Base-by-base conservation (phyloP, 2,113 vertebrate genomes). In the Ictalurus furcatus region DNA sequence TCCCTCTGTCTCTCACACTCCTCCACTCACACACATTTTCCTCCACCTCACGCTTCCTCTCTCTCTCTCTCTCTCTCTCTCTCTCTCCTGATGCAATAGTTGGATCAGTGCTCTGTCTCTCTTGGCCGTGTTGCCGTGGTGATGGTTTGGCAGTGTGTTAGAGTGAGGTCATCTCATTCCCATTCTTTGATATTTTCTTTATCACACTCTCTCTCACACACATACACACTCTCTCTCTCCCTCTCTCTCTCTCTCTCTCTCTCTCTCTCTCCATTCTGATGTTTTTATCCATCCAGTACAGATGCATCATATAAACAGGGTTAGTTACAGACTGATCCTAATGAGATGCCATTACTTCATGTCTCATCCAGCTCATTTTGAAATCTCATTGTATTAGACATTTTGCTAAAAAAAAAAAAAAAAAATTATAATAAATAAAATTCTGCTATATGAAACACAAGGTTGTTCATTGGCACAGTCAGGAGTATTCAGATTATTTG, bases 61-160 rank as follows among this genome's bases (percentile, higher is more conserved):
- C 28, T 74, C 59, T 19, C 84, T n/a, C 40, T 37, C 74, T 73
- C 25, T 25, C 56, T 83, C 44, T 37, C 21, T 80, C 89, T 63
- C 61, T 87, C 58, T 65, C 54, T 89, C 86, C 91, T 92, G 91
- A 92, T 92, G 91, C 90, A 92, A 92, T 89, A 88, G 91, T 92
- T 92, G 91, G 91, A 90, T 90, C 91, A 90, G 90, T 61, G 16
- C 88, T 82, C 86, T 88, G 83, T 90, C 88, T 92, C 86, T 88
- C 88, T 89, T 87, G 88, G 87, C 85, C 48, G 87, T 86, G 91
- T 92, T 92, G 91, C 91, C 87, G 91, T 92, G 90, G 91, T 88
- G 91, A 92, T 90, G 91, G 88, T 90, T 88, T 88, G 88, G 88
- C 84, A 88, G 86, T 88, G 83, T 79, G 84, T 61, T 87, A 88